These are phyloP conservation scores for Mystacides longicornis DNA, from an alignment of 2,888 invertebrate species.

Conservation along the genomic window DNA sequence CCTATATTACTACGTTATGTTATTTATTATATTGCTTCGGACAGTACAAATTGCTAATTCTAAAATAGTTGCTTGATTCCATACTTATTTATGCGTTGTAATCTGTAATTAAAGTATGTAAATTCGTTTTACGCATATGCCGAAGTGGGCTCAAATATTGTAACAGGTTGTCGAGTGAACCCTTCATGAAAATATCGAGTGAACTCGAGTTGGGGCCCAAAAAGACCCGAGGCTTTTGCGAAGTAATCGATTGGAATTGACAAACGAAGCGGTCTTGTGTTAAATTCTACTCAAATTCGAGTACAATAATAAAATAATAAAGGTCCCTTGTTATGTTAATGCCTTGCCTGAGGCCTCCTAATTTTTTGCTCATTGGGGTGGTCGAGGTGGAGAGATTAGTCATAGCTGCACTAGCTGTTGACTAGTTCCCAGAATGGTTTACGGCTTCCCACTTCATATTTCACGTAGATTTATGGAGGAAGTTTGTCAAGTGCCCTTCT, in stretches of 20 bases:
- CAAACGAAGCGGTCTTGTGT: constrained; percentile 50
- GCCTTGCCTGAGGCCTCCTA: constrained; percentile 21
- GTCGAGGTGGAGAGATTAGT: neutral
- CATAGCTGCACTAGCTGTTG: neutral
- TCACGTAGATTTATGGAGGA: neutral
- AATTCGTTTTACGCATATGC: no score
- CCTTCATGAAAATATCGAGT: neutral
- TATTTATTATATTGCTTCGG: no score
- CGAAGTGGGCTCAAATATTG: constrained; percentile 1
- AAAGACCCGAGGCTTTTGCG: constrained; percentile 35
- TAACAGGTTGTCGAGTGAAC: neutral
- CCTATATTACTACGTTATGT: no score
- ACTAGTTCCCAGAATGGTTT: neutral
- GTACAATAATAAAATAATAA: constrained; percentile 34
- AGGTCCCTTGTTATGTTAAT: constrained; percentile 27
- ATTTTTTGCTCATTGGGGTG: constrained; percentile 4
- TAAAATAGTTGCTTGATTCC: no score
- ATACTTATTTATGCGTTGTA: no score
- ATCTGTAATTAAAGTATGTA: no score
- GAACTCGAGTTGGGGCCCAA: neutral
- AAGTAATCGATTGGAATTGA: constrained; percentile 49
- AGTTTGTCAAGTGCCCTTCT: neutral
- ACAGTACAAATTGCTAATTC: no score
- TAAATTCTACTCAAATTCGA: constrained; percentile 45
- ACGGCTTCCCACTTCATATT: constrained; percentile 1